Evolutionary conservation across 2,113 vertebrate genomes (phyloP), one percentile per base, ranked within the genome.

Genomic region (Perccottus glenii): DNA sequence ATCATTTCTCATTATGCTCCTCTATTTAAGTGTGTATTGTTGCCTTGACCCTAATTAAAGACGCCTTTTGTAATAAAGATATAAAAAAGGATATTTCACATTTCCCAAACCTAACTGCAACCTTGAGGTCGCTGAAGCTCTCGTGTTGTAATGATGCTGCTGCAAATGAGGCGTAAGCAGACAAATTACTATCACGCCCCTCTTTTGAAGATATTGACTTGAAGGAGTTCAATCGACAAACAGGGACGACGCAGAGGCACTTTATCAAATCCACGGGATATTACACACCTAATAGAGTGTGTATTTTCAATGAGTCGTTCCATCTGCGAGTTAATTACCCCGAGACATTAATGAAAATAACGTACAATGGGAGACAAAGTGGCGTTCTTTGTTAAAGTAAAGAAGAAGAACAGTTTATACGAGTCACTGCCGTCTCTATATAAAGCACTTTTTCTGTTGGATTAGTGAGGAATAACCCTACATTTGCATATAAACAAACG

Each of bases 401-500:
- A 16, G 69, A 16, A n/a, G 69, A 73, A 77, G 56, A 45, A 16
- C 0, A n/a, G 46, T 50, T 67, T 60, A 82, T 80, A 64, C 87
- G 70, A 84, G 89, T 81, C 89, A 83, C 12, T 15, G 6, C 16
- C n/a, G 57, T 45, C 64, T 45, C 64, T 83, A 71, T 77, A 74
- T 66, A 65, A 75, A 62, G 74, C 71, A 71, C 71, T 59, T 73
- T 70, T 81, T 56, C 70, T 49, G 36, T n/a, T 64, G 67, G 73
- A 78, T 72, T 86, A 78, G 56, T 19, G 6, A 64, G 66, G 68
- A 68, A 75, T 72, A 70, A 60, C 43, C 62, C 48, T 7, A 55
- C 59, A 88, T 87, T 84, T 87, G 75, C 84, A 90, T 84, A 65
- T 36, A 64, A 76, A 89, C 83, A 89, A 89, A 78, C 51, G 78